These are phyloP conservation scores for Oncorhynchus nerka DNA, from an alignment of 2,113 vertebrate genomes.

Conservation along the genomic window DNA sequence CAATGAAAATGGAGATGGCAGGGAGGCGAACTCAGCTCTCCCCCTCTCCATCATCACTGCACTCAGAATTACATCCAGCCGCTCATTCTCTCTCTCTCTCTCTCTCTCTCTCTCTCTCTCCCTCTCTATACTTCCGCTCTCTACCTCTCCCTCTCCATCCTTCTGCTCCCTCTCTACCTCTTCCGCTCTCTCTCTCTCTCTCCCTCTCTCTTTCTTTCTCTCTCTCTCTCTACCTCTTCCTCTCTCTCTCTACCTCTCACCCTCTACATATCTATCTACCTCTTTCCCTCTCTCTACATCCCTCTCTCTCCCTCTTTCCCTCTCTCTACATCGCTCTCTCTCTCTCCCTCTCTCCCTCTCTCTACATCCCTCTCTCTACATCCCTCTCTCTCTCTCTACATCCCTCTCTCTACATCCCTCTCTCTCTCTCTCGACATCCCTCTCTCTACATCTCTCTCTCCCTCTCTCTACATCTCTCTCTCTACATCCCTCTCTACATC, in stretches of 20 bases:
- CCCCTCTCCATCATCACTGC: conserved; percentile 48
- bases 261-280: conserved; percentile 10
- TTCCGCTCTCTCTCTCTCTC: too few species aligned
- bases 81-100: conserved; percentile 37
- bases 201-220: rapidly evolving
- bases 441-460: conserved; percentile 15
- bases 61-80: conserved; percentile 48
- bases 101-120: conserved; percentile 35
- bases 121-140: conserved; percentile 22
- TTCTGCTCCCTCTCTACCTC: too few species aligned
- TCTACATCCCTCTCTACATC: too few species aligned
- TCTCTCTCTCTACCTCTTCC: rapidly evolving
- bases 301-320: conserved; percentile 25
- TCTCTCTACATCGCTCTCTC: rapidly evolving
- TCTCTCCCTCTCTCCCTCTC: too few species aligned
- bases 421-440: background rate
- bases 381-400: background rate
- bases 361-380: too few species aligned
- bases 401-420: rapidly evolving
- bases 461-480: background rate
- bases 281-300: conserved; percentile 16
- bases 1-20: conserved; percentile 32
- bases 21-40: conserved; percentile 26
- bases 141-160: background rate
- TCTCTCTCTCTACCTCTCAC: too few species aligned